A percentile compares a stretch with the other conserved stretches of the same genome.
Evolutionary conservation across 1,140 invertebrate species (phyloP).

Genomic region (Rhyacophila brunnea): DNA sequence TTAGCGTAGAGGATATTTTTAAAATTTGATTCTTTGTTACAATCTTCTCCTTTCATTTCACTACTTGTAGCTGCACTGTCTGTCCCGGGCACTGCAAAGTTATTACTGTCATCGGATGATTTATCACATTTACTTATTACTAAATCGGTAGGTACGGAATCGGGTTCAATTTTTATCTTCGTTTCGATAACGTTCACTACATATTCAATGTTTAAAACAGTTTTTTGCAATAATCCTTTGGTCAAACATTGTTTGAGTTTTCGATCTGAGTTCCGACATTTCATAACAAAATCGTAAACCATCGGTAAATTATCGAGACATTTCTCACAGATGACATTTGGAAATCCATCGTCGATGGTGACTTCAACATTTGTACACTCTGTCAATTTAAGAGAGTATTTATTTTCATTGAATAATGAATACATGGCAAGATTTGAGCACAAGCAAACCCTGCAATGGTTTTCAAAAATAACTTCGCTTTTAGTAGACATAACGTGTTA

Average conservation of each 20-base stretch:
- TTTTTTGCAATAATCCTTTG: background rate
- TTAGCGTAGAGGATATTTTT: too few relatives aligned
- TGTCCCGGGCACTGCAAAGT: too few relatives aligned
- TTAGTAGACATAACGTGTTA: background rate
- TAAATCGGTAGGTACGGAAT: background rate
- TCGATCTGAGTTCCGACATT: conserved; percentile 16
- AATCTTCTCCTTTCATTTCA: too few relatives aligned
- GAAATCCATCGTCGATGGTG: conserved; percentile 15
- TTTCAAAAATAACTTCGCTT: background rate
- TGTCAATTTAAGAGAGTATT: background rate
- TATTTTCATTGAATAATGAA: conserved; percentile 9
- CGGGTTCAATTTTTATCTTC: background rate
- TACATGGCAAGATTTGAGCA: background rate
- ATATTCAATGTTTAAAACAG: background rate
- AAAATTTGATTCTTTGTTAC: too few relatives aligned
- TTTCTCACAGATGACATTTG: conserved; percentile 6
- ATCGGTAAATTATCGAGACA: conserved; percentile 7
- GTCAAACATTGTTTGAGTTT: background rate
- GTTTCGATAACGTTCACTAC: background rate
- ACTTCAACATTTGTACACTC: conserved; percentile 12
- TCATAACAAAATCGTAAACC: conserved; percentile 12
- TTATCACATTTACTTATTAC: conserved; percentile 7
- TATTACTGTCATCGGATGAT: too few relatives aligned
- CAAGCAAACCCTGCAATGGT: conserved; percentile 9
- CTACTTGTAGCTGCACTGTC: too few relatives aligned